phyloP scores from a whole-genome alignment of 2,888 invertebrate species.

The Apoda limacodes region DNA sequence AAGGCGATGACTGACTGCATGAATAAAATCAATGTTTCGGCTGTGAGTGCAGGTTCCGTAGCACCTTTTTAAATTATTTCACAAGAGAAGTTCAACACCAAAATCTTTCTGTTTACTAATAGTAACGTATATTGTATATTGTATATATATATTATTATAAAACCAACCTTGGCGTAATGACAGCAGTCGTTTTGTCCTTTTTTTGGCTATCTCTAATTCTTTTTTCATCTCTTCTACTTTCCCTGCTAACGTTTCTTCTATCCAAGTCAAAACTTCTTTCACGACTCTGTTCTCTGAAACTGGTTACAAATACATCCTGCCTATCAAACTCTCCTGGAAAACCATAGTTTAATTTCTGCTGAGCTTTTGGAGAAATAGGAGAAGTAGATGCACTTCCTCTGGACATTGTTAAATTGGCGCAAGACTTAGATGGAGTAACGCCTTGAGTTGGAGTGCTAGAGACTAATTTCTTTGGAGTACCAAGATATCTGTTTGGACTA shows the following conservation, averaged over 20 bases:
- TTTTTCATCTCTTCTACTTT: slow-evolving; percentile 41
- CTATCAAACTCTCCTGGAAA: slow-evolving; percentile 38
- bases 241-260: slow-evolving; percentile 39
- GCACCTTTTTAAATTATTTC: no score
- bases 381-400: slow-evolving; percentile 37
- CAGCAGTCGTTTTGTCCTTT: slow-evolving; percentile 55
- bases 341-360: slow-evolving; percentile 69
- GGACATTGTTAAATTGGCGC: slow-evolving; percentile 45
- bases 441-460: slow-evolving; percentile 54
- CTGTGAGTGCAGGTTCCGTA: no score
- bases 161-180: slow-evolving; percentile 59
- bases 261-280: slow-evolving; percentile 42
- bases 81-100: no score
- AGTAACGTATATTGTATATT: no score
- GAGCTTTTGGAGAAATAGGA: slow-evolving; percentile 63
- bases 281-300: slow-evolving; percentile 45
- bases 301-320: slow-evolving; percentile 55
- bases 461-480: slow-evolving; percentile 38
- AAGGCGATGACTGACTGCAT: no score
- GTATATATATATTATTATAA: no score
- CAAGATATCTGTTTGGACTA: slow-evolving; percentile 30
- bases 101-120: no score
- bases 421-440: slow-evolving; percentile 60
- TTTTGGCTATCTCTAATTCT: slow-evolving; percentile 29
- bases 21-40: no score